phyloP scores from a whole-genome alignment of 2,113 vertebrate species.

The Pelusios castaneus region DNA sequence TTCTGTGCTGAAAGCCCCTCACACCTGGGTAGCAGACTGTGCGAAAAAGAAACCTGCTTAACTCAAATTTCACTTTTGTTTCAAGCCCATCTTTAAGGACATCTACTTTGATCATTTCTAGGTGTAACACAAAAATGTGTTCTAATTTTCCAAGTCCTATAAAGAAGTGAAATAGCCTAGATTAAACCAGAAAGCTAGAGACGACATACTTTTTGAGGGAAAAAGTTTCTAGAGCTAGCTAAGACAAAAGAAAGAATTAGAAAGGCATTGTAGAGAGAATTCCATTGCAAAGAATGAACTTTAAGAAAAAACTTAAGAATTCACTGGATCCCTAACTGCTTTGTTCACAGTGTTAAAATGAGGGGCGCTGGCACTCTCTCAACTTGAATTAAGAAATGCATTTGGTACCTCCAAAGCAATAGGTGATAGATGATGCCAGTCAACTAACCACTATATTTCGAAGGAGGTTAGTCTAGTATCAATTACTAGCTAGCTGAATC shows the following conservation, averaged over 20 bases:
- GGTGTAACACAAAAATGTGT: background rate
- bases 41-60: background rate
- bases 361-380: background rate
- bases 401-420: rapidly evolving
- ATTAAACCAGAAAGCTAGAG: rapidly evolving
- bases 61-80: background rate
- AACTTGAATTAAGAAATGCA: background rate
- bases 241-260: background rate
- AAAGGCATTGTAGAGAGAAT: rapidly evolving
- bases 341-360: background rate
- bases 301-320: background rate
- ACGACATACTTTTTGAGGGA: background rate
- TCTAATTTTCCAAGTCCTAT: background rate
- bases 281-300: background rate
- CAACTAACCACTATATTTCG: background rate
- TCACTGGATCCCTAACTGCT: background rate
- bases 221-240: background rate
- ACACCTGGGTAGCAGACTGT: background rate
- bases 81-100: background rate
- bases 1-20: conserved; percentile 1
- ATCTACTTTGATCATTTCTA: background rate
- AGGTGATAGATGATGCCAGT: rapidly evolving
- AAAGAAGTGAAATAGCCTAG: background rate
- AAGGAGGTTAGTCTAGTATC: rapidly evolving
- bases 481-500: background rate